These are phyloP conservation scores for Oedothorax gibbosus DNA, from an alignment of 1,140 invertebrate species.

Conservation along the genomic window DNA sequence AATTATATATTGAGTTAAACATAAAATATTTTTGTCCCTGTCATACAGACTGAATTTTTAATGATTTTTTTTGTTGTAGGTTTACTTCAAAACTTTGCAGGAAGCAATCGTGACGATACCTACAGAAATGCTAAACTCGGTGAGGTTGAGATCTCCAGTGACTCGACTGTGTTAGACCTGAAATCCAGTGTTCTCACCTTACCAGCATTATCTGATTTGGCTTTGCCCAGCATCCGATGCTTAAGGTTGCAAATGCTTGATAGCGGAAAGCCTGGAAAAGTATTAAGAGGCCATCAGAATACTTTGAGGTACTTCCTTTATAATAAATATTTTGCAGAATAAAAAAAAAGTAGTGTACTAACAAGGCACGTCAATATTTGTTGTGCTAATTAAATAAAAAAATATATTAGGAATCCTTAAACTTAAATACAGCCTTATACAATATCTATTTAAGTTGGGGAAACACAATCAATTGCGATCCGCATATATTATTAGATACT, in stretches of 20 bases:
- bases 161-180: slow-evolving; percentile 50
- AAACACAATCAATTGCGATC: no score
- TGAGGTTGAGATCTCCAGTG: slow-evolving; percentile 54
- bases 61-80: slow-evolving; percentile 20
- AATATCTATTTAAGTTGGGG: no score
- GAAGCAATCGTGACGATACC: slow-evolving; percentile 1
- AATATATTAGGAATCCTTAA: no score
- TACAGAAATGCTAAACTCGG: slow-evolving; percentile 30
- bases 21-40: no score
- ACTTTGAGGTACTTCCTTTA: slow-evolving; percentile 27
- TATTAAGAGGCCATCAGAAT: slow-evolving; percentile 48
- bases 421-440: no score
- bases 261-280: slow-evolving; percentile 25
- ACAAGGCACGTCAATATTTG: no score
- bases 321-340: background rate
- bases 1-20: no score
- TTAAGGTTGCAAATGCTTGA: slow-evolving; percentile 48
- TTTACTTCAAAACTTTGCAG: slow-evolving; percentile 35
- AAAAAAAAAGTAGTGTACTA: background rate
- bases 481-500: no score
- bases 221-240: slow-evolving; percentile 28
- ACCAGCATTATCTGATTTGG: slow-evolving; percentile 4
- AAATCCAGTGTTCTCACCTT: slow-evolving; percentile 53
- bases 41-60: no score
- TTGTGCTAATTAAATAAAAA: no score